Evolutionary conservation across 1,140 invertebrate species (phyloP).

Genomic region (Hylaeus anthracinus): DNA sequence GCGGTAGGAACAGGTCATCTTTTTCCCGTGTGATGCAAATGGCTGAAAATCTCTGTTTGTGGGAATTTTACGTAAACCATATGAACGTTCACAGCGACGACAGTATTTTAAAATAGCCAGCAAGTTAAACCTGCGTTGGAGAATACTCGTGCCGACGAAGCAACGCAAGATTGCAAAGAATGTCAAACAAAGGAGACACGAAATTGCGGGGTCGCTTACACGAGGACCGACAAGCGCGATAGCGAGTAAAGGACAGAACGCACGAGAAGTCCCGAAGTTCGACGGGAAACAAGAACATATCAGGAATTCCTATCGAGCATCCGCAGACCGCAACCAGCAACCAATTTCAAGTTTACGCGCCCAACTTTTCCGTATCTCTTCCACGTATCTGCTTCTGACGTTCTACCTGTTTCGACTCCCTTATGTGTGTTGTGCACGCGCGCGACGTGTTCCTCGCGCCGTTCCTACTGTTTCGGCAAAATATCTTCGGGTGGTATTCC

Average conservation of each 20-base stretch:
- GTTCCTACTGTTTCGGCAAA: background rate
- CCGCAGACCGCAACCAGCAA: slow-evolving; percentile 51
- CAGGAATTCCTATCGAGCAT: slow-evolving; percentile 53
- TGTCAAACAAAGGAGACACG: background rate
- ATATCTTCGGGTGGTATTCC: background rate
- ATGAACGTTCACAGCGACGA: no score
- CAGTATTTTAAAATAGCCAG: no score
- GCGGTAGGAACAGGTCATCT: no score
- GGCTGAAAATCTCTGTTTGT: no score
- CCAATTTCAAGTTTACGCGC: slow-evolving; percentile 66
- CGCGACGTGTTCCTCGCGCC: background rate
- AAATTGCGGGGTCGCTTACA: slow-evolving; percentile 13
- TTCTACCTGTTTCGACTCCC: slow-evolving; percentile 36
- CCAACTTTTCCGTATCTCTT: slow-evolving; percentile 59
- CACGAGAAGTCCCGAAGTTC: slow-evolving; percentile 43
- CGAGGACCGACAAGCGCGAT: background rate
- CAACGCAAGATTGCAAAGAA: background rate
- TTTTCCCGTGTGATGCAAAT: no score
- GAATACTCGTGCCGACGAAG: background rate
- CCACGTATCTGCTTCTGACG: slow-evolving; percentile 39
- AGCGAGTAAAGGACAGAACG: slow-evolving; percentile 28
- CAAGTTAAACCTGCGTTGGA: slow-evolving; percentile 22
- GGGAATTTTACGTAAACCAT: no score
- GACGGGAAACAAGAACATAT: slow-evolving; percentile 57
- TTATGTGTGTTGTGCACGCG: background rate